Conservation (phyloP, 2,113 vertebrate species). For the Erinaceus europaeus region DNA sequence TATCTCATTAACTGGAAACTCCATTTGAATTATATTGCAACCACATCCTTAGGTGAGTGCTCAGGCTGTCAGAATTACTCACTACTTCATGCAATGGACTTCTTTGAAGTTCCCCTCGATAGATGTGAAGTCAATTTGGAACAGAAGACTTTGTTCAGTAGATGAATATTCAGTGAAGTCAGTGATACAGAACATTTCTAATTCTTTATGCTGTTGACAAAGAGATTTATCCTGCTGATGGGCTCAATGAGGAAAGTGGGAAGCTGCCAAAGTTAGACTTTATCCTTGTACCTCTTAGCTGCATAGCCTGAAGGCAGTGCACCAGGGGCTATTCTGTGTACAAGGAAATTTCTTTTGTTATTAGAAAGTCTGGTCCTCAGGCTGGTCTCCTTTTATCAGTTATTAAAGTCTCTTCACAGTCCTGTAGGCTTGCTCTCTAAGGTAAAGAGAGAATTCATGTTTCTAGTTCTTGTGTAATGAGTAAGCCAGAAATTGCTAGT, state of each 20-base stretch:
- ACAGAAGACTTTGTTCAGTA: not conserved
- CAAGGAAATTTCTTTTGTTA: conserved; percentile 4
- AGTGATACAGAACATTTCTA: not conserved
- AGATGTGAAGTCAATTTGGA: not conserved
- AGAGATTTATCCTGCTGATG: not conserved
- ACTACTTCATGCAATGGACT: not conserved
- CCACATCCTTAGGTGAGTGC: not conserved
- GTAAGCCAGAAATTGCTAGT: not conserved
- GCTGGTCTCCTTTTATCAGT: too few species aligned
- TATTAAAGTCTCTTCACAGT: not conserved
- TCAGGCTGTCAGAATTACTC: not conserved
- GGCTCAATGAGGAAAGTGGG: not conserved
- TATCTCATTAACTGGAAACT: not conserved
- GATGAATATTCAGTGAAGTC: not conserved
- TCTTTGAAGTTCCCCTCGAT: not conserved
- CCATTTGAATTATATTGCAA: not conserved
- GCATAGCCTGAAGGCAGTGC: not conserved
- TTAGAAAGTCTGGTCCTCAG: conserved; percentile 36
- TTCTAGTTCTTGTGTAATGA: not conserved
- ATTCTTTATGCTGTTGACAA: not conserved
- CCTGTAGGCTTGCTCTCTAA: not conserved
- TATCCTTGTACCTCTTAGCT: not conserved
- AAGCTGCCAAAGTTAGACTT: not conserved
- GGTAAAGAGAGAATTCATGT: not conserved
- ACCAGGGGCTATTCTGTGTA: not conserved